Evolutionary conservation across 2,888 invertebrate species (phyloP).

Genomic region (Pandemis heparana): DNA sequence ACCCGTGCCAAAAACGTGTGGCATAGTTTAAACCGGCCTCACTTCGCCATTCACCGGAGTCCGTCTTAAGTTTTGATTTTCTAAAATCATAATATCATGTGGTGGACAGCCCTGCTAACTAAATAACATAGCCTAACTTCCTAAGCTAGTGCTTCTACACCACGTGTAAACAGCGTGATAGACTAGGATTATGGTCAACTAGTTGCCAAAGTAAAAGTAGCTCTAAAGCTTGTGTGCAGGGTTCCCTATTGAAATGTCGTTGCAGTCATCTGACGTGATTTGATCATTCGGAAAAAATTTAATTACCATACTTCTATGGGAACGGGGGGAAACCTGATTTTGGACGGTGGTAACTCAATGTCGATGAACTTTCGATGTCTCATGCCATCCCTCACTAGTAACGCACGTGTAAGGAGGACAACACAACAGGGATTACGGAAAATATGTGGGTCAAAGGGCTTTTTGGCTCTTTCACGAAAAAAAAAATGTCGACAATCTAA

Average conservation of each 20-base stretch:
- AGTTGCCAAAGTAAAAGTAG: neutral
- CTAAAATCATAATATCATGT: no score
- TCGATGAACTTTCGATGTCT: constrained; percentile 19
- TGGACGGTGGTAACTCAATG: constrained; percentile 2
- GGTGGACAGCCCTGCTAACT: no score
- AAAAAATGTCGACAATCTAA: no score
- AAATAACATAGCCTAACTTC: neutral
- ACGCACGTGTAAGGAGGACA: neutral
- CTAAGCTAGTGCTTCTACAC: neutral
- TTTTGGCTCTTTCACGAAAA: no score
- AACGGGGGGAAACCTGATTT: constrained; percentile 21
- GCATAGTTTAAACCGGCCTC: no score
- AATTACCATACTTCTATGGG: constrained; percentile 36
- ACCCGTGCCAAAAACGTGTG: no score
- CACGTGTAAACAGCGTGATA: neutral
- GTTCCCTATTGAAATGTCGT: neutral
- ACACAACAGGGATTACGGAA: neutral
- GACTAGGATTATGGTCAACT: neutral
- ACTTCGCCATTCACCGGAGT: no score
- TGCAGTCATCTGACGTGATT: neutral
- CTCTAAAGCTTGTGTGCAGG: neutral
- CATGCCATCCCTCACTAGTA: neutral
- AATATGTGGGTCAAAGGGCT: neutral
- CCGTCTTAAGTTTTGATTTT: no score
- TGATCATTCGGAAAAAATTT: constrained; percentile 21